Base-by-base conservation (phyloP, 2,888 invertebrate species). In the Nesidiocoris tenuis region DNA sequence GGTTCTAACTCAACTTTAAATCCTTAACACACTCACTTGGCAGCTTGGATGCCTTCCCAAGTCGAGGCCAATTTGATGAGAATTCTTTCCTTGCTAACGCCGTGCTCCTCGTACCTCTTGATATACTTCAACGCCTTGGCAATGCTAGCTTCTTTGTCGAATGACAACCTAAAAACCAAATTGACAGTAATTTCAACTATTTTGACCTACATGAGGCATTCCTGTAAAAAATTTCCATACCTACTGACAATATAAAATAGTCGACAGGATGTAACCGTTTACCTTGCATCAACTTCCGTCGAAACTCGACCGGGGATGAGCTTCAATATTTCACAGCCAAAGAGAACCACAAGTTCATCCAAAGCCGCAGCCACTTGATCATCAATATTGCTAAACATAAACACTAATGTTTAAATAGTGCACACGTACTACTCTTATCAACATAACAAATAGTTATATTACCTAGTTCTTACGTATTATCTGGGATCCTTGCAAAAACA, bases 41-140 rank as follows among this genome's bases (percentile, higher is more conserved):
- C 99, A 39, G 98, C 98, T 86, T 98, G 94, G 79, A 99, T 98
- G 24, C 99, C 98, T 86, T 99, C 99, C 99, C 99, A 99, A 0
- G 99, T 98, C 0, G 98, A 96, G 0, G 98, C 96, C 79, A 99
- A 86, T 85, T 99, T 99, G 80, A 99, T 98, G 19, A 99, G 88
- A 83, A 99, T 91, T 74, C 99, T 89, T 17, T 98, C 95, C 83
- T 96, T 98, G 78, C 87, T 86, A 74, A 99, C 91, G 2, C 98
- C 97, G 82, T 91, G 88, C 77, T 94, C 92, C 82, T 94, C 90
- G 85, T 98, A 99, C 82, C 98, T 86, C 74, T 90, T 86, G 81
- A 99, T 97, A 61, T 98, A 85, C n/a, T 66, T 72, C 74, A 90
- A 87, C 1, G 98, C 98, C 83, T 96, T 97, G 9, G 89, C 87